Conservation (phyloP, 2,113 vertebrate species). For the Xenopus laevis region DNA sequence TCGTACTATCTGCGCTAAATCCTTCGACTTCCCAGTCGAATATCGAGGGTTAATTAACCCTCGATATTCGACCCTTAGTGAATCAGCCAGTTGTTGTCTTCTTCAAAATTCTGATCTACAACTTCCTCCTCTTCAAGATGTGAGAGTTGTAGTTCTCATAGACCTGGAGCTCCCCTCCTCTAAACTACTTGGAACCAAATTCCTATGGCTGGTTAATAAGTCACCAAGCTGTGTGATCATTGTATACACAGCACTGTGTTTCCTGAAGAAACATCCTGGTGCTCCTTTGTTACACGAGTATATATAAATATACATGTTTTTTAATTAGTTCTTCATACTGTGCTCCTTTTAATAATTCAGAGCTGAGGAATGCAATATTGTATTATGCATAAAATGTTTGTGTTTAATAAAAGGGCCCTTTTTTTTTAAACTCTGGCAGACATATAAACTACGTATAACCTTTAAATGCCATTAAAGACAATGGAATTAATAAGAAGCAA, state of each 20-base stretch:
- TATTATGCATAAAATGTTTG: slow-evolving; percentile 4
- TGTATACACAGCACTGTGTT: background rate
- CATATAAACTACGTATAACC: background rate
- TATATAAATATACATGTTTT: background rate
- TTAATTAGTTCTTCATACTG: background rate
- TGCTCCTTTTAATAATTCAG: background rate
- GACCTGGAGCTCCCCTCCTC: too few species aligned
- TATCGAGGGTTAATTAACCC: too few species aligned
- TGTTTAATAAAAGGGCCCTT: slow-evolving; percentile 14
- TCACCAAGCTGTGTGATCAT: background rate
- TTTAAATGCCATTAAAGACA: background rate
- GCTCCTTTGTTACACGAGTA: background rate
- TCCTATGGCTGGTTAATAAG: background rate
- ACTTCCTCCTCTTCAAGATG: too few species aligned
- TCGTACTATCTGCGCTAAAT: too few species aligned
- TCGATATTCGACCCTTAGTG: too few species aligned
- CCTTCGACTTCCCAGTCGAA: too few species aligned
- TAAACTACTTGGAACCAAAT: too few species aligned
- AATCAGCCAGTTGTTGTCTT: too few species aligned
- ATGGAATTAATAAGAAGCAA: background rate
- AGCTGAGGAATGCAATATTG: background rate
- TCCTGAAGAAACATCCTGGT: background rate
- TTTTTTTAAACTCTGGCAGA: background rate
- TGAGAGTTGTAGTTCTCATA: too few species aligned
- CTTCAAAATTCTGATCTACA: too few species aligned